Evolutionary conservation across 2,113 vertebrate species (phyloP), one percentile per base, ranked within the genome.

Genomic region (Esox niger): DNA sequence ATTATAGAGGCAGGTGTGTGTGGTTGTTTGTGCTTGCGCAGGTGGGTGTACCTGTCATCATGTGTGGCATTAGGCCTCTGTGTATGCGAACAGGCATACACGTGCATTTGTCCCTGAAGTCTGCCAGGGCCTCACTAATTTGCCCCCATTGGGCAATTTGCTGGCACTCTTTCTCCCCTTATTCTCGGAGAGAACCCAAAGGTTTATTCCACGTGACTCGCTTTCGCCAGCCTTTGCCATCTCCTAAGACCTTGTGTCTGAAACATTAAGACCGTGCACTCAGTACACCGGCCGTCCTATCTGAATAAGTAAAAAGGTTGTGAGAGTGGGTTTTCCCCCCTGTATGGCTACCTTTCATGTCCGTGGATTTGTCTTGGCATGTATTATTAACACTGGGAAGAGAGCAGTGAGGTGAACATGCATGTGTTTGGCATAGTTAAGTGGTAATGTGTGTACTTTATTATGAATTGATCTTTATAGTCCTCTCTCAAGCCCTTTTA

Each of bases 161-260:
- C 65, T 70, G 2, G 2, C 25, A 4, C 15, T 30, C 62, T 32
- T 20, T 31, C 31, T 56, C 20, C 23, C 23, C 52, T 25, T 62
- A 64, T 75, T 43, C 17, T 75, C 80, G 78, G 47, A 56, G n/a
- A 68, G 73, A 83, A 85, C 83, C 80, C 71, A 83, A 83, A 80
- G 70, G 73, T 82, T 80, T 82, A 81, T 81, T 74, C 68, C 79
- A 79, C 79, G 74, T 77, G 80, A 88, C 87, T 82, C 77, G 67
- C 76, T 78, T 75, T 85, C 75, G 55, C 79, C 69, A 61, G 69
- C 74, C 66, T 79, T 66, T 69, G 73, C 65, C 54, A 31, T 83
- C 72, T 87, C 82, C 81, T 71, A 55, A 47, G 79, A 76, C 73
- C 21, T 54, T 49, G 68, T 64, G 33, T 86, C 80, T 82, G 67